Conservation (phyloP, 2,797 vertebrate genomes). For the Mus minutoides region DNA sequence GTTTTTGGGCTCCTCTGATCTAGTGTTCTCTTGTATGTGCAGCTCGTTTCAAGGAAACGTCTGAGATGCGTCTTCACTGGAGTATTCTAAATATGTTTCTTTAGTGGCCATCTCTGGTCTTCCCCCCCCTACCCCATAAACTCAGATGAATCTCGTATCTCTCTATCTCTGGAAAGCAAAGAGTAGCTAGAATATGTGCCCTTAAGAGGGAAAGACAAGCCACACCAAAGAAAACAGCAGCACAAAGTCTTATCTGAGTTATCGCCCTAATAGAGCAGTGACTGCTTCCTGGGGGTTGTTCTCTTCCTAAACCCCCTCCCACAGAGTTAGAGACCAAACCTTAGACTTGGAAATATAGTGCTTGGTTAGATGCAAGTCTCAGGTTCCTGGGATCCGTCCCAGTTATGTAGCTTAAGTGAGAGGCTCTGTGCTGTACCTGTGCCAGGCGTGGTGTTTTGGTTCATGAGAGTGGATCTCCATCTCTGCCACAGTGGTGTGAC, state of each 20-base stretch:
- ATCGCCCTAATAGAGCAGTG: neutral
- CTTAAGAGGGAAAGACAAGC: neutral
- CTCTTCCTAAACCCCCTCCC: fast-evolving
- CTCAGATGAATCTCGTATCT: neutral
- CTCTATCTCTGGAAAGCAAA: neutral
- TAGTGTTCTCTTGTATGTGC: neutral
- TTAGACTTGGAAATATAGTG: neutral
- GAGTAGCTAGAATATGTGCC: neutral
- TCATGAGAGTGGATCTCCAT: constrained; percentile 6
- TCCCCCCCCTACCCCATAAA: neutral
- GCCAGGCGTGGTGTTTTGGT: neutral
- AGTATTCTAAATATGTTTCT: neutral
- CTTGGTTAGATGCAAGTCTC: neutral
- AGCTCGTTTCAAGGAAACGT: neutral
- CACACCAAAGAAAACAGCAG: neutral
- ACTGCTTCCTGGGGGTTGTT: neutral
- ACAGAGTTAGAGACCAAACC: neutral
- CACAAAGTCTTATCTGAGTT: neutral
- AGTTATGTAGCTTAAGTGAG: neutral
- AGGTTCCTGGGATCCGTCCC: neutral
- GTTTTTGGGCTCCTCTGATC: neutral
- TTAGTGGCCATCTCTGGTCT: neutral
- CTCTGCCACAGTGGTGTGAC: neutral
- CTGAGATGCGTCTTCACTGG: constrained; percentile 15
- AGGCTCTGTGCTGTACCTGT: neutral